Evolutionary conservation across 2,113 vertebrate species (phyloP), one percentile per base, ranked within the genome.

Genomic region (Centrocercus urophasianus): DNA sequence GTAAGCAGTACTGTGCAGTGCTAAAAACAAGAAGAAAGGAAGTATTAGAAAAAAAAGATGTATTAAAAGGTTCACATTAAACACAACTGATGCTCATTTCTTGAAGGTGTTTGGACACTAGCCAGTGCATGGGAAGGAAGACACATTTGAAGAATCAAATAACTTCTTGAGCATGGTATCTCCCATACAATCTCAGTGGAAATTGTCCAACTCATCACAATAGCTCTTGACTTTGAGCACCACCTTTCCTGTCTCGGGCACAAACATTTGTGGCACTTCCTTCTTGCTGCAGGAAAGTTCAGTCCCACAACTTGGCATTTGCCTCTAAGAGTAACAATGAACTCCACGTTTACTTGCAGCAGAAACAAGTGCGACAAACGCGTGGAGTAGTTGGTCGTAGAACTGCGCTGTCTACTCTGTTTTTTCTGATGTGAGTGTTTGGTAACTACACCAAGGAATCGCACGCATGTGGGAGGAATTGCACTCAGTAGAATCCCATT

Each of bases 161-260:
- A 96, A 79, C 75, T 92, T n/a, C 59, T 45, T 84, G 27, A 86
- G 96, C 97, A 78, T 48, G 87, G 83, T 95, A 96, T 93, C 80
- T 95, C 70, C 81, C 32, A 50, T 96, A 95, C 97, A 96, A 96
- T 96, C 79, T 70, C 16, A 1, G 6, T 96, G 96, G 96, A 97
- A 97, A 59, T 80, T 83, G 27, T 94, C 96, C 95, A 98, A 90
- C 89, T 74, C 48, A 81, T 95, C 87, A 96, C 96, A 97, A 97
- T 97, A 95, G 80, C 82, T 95, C 95, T 96, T 94, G 95, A 94
- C 79, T 97, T 84, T 82, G 92, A 96, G 89, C 96, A 97, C 97
- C 95, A 97, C 97, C 97, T 98, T 98, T 98, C 97, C 97, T 97
- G 96, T 90, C 86, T 83, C 11, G 84, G 93, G 93, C 83, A 96